Evolutionary conservation across 2,888 invertebrate species (phyloP).

Genomic region (Drymonia ruficornis): DNA sequence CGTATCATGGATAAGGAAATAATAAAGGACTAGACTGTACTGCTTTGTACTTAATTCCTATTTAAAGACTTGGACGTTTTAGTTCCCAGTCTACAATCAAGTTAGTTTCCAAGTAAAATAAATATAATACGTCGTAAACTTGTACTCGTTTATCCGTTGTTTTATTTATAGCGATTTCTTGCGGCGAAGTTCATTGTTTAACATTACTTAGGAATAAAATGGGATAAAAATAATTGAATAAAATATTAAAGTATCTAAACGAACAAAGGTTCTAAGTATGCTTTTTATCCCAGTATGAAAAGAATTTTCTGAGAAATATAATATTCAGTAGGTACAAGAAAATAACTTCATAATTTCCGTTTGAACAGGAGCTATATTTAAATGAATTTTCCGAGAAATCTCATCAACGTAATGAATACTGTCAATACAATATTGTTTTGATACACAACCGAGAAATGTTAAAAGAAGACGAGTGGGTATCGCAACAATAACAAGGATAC

Average conservation of each 20-base stretch:
- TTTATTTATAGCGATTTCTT: neutral
- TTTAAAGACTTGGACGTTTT: neutral
- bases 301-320: neutral
- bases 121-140: neutral
- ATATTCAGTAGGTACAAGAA: neutral
- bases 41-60: neutral
- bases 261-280: no score
- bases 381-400: neutral
- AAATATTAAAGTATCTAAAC: no score
- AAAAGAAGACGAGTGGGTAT: neutral
- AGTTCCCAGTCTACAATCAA: no score
- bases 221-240: no score
- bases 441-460: neutral
- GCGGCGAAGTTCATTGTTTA: neutral
- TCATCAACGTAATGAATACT: neutral
- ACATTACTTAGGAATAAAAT: no score
- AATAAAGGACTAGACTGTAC: neutral
- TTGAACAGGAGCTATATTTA: neutral
- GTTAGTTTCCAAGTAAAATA: neutral
- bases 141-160: neutral
- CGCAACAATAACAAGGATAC: conserved; percentile 1
- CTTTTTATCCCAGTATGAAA: no score
- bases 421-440: neutral
- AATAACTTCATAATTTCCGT: neutral
- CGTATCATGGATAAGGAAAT: no score